Evolutionary conservation across 2,888 invertebrate species (phyloP).

Genomic region (Ichneumon xanthorius): DNA sequence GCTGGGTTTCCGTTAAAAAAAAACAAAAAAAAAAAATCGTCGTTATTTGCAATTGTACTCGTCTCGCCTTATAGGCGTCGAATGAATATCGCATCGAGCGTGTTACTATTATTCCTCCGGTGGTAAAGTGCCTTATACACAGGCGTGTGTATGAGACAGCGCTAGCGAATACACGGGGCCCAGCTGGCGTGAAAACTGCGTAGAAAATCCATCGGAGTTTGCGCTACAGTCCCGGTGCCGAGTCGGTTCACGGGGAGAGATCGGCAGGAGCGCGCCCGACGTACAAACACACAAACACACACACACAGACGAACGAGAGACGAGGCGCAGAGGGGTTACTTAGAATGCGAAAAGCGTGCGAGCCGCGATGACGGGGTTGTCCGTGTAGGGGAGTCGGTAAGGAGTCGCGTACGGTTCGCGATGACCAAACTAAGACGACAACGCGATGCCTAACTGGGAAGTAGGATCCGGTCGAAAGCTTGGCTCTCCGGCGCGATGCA

Average conservation of each 20-base stretch:
- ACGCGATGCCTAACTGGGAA: constrained; percentile 84
- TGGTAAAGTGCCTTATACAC: not conserved
- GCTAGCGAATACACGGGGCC: constrained; percentile 53
- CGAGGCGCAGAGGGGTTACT: constrained; percentile 73
- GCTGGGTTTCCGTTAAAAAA: not conserved
- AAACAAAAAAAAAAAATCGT: not conserved
- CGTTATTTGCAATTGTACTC: constrained; percentile 1
- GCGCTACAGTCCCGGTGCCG: constrained; percentile 44
- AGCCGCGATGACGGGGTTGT: constrained; percentile 83
- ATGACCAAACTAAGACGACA: constrained; percentile 84
- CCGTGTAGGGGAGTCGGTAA: constrained; percentile 83
- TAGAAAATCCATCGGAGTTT: constrained; percentile 79
- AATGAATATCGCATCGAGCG: constrained; percentile 1
- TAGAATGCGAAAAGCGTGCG: constrained; percentile 84
- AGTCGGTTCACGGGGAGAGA: constrained; percentile 4
- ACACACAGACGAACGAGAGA: constrained; percentile 56
- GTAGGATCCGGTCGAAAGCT: constrained; percentile 83
- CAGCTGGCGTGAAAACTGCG: constrained; percentile 73
- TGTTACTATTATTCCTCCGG: constrained; percentile 8
- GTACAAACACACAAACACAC: constrained; percentile 22
- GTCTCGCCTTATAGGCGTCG: not conserved
- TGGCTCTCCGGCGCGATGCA: constrained; percentile 75
- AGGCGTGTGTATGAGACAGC: not conserved
- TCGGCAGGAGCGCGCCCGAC: constrained; percentile 59
- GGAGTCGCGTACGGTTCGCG: constrained; percentile 81